Base-by-base conservation (phyloP, 2,113 vertebrate genomes). In the Oxygymnocypris stewartii region DNA sequence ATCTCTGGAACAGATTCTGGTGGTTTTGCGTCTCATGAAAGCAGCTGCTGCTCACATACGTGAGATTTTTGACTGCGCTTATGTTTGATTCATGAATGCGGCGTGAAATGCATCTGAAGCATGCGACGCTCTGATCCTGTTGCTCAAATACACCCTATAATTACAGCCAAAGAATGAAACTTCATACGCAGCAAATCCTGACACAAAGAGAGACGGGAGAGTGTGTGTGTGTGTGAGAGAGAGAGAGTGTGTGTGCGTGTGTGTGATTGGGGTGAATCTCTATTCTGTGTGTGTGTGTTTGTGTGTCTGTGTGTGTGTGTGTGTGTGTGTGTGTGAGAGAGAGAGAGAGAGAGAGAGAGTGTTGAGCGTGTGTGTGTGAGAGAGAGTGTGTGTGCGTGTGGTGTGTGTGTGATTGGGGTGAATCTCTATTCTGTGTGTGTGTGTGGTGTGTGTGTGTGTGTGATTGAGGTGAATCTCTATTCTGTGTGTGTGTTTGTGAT, bases 171-270 rank as follows among this genome's bases (percentile, higher is more conserved):
- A 63, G 79, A 81, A 81, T 28, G 78, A 42, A 23, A 40, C 25
- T 77, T 77, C 76, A 76, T 47, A 47, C 73, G 14, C 73, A 54
- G 35, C 77, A 79, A 23, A 79, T 59, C 78, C 51, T 40, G 78
- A 61, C 20, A 61, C 78, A 61, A n/a, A 63, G n/a, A 79, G 13
- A 81, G 6, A 63, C 57, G 2, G 31, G 23, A 1, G 14, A 25
- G 42, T 49, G 74, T 57, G 8, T 23, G 63, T 67, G 63, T 12
- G 12, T 25, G 23, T n/a, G n/a, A n/a, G n/a, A n/a, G n/a, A n/a
- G n/a, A n/a, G n/a, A n/a, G 61, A 2, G n/a, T 77, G 74, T 78
- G 49, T 18, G 35, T 37, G 78, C 40, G 78, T 42, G 28, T 31
- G 28, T 31, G 28, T 31, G 28, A 31, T 31, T 31, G 28, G 2